Conservation (phyloP, 2,797 vertebrate species). For the Enteromius anoplus region DNA sequence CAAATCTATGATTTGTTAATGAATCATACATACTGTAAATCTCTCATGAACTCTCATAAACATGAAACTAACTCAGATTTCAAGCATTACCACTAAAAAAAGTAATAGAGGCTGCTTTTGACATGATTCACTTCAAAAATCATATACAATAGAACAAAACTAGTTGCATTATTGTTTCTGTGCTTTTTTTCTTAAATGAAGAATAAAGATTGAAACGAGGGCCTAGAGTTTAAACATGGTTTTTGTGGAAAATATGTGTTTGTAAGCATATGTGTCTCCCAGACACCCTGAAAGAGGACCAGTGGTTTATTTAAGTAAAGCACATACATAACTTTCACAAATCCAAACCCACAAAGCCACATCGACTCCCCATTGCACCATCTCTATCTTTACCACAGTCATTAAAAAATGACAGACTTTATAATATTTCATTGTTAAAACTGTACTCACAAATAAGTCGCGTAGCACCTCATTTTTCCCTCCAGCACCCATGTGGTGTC, state of each 20-base stretch:
- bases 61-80: neutral
- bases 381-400: conserved; percentile 42
- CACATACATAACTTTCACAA: conserved; percentile 49
- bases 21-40: neutral
- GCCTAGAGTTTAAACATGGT: conserved; percentile 1
- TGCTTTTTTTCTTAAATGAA: neutral
- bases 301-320: conserved; percentile 56
- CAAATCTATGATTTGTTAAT: neutral
- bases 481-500: conserved; percentile 39
- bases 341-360: conserved; percentile 50
- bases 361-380: conserved; percentile 35
- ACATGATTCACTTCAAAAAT: neutral
- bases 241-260: conserved; percentile 30
- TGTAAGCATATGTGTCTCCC: conserved; percentile 34
- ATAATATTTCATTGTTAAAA: conserved; percentile 10
- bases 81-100: neutral
- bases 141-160: neutral
- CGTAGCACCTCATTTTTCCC: neutral
- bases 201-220: neutral
- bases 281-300: conserved; percentile 41
- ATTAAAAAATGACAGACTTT: neutral
- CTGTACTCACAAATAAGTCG: neutral
- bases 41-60: neutral
- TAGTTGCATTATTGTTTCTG: neutral
- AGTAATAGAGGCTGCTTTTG: neutral